These are phyloP conservation scores for Tauraco hartlaubi DNA, from an alignment of 2,797 vertebrate species.

Conservation along the genomic window DNA sequence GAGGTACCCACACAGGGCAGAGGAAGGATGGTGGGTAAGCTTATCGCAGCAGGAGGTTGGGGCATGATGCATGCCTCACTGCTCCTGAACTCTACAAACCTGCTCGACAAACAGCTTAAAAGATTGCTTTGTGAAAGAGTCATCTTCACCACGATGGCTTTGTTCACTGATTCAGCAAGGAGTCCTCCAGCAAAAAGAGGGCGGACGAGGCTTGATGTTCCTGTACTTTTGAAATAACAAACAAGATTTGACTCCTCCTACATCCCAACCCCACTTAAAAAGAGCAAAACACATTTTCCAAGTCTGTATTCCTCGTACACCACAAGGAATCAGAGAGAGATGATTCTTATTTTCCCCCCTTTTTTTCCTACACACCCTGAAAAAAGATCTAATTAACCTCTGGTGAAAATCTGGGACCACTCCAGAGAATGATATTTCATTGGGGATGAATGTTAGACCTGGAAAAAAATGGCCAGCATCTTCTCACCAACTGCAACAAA, in stretches of 20 bases:
- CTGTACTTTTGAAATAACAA: background rate
- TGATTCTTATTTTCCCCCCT: background rate
- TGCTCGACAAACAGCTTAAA: background rate
- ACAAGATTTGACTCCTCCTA: background rate
- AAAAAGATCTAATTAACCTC: background rate
- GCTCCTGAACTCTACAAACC: background rate
- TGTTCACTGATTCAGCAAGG: background rate
- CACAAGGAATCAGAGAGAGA: background rate
- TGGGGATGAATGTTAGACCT: background rate
- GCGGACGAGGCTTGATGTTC: background rate
- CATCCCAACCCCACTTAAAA: background rate
- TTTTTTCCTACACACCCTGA: background rate
- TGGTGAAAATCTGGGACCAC: background rate
- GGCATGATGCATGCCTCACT: background rate
- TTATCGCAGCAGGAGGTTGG: background rate
- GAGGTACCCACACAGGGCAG: fast-evolving
- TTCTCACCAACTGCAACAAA: background rate
- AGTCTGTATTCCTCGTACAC: fast-evolving
- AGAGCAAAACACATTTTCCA: background rate
- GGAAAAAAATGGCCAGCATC: background rate
- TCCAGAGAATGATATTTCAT: background rate
- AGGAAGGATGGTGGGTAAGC: background rate
- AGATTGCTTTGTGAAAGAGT: background rate
- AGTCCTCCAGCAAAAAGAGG: background rate
- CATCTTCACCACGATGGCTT: background rate